Evolutionary conservation across 2,888 invertebrate genomes (phyloP), one percentile per base, ranked within the genome.

Genomic region (Lasioglossum vierecki): DNA sequence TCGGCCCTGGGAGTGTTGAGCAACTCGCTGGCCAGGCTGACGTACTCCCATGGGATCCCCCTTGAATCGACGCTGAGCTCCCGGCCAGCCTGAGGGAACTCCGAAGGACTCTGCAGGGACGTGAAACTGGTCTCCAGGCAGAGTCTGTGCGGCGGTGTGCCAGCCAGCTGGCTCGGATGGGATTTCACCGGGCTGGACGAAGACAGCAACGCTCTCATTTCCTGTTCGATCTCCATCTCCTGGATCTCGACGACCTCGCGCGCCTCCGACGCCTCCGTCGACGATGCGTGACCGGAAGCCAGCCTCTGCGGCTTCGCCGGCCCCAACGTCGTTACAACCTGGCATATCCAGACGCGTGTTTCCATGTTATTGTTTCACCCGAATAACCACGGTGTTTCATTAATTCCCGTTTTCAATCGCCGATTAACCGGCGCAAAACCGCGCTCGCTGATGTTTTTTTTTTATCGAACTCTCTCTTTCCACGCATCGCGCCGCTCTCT

Each of bases 241-340:
- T 93, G 92, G 41, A 91, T 85, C 73, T 93, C 93, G 79, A 90
- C 90, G 76, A 84, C 82, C 79, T 94, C 93, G 57, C 92, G 92
- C 35, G 88, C 91, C 82, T 93, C 91, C 41, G 93, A 94, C 57
- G 92, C 91, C 87, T 93, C 94, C 60, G 92, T 92, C 53, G 94
- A 93, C 53, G 94, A 94, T 46, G 91, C 88, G 15, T 92, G 93
- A 75, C 93, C 93, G 80, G 94, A 93, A 46, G 95, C 94, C 72
- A 95, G 93, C 73, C 97, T 96, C 93, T 97, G 97, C 18, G 98
- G 98, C 95, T 98, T 98, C 85, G 97, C 96, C 87, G 98, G 98
- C 75, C 98, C 98, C 94, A 97, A 96, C 91, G 97, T 96, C 88
- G 97, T 97, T 96, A 97, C 96, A 97, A 97, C 97, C 97, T 97